Conservation (phyloP, 2,888 invertebrate genomes). For the Beris morrisii region DNA sequence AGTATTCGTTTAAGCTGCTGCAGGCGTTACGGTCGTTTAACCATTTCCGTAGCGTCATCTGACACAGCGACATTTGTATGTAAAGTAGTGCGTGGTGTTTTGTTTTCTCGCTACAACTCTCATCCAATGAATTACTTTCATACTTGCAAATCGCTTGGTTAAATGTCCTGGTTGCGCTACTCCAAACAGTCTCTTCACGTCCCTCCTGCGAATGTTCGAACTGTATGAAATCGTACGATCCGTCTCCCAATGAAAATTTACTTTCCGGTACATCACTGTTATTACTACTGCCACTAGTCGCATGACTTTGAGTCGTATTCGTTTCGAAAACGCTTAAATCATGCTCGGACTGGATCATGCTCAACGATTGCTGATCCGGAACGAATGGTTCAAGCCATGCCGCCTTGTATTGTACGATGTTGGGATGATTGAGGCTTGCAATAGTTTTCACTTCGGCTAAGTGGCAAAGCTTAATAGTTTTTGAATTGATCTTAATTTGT, state of each 20-base stretch:
- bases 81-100: constrained; percentile 74
- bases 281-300: constrained; percentile 39
- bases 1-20: constrained; percentile 36
- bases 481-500: constrained; percentile 69
- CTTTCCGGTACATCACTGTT: background rate
- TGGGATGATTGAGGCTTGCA: constrained; percentile 75
- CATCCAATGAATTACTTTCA: constrained; percentile 26
- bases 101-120: constrained; percentile 55
- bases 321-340: constrained; percentile 16
- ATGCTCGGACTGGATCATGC: constrained; percentile 19
- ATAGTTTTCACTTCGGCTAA: constrained; percentile 79
- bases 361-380: constrained; percentile 48
- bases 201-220: constrained; percentile 32
- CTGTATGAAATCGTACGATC: constrained; percentile 43
- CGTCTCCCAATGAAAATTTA: constrained; percentile 38
- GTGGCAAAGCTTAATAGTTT: constrained; percentile 65
- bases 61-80: constrained; percentile 83
- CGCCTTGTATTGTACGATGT: constrained; percentile 80
- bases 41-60: constrained; percentile 76
- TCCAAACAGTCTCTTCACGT: background rate
- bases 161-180: constrained; percentile 3
- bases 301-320: background rate
- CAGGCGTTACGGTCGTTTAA: constrained; percentile 64
- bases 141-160: constrained; percentile 35
- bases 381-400: constrained; percentile 77